Percentiles rank a stretch among this genome's conserved stretches.
phyloP scores from a whole-genome alignment of 2,888 invertebrate species.

The Pollenia griseotomentosa region DNA sequence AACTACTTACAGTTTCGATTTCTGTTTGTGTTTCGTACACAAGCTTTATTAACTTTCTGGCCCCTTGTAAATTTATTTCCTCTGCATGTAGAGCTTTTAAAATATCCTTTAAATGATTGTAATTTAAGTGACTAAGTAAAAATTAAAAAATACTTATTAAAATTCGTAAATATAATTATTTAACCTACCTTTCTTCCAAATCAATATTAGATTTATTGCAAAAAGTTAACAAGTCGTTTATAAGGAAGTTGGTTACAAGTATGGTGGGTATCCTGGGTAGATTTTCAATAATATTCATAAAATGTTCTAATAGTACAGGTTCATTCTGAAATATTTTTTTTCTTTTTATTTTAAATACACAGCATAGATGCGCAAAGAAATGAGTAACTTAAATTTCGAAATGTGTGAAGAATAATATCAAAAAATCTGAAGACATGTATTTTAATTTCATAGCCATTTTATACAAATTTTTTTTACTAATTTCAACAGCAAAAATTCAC shows the following conservation, averaged over 20 bases:
- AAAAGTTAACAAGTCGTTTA: constrained; percentile 88
- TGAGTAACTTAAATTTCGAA: no score
- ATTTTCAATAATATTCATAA: constrained; percentile 86
- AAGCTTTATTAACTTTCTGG: constrained; percentile 85
- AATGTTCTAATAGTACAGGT: constrained; percentile 82
- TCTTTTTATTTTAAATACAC: no score
- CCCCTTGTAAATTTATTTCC: constrained; percentile 87
- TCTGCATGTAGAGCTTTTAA: constrained; percentile 86
- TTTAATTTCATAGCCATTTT: no score
- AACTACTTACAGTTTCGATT: constrained; percentile 80
- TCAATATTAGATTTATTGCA: constrained; percentile 88
- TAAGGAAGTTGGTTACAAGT: constrained; percentile 88
- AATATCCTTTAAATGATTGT: constrained; percentile 86
- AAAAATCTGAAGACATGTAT: no score
- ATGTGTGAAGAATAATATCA: no score
- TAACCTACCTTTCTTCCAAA: constrained; percentile 86
- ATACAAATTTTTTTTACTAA: no score
- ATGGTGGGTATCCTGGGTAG: constrained; percentile 85
- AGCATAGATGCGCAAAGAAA: no score
- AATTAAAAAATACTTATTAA: constrained; percentile 9
- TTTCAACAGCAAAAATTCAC: no score
- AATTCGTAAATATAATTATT: background rate
- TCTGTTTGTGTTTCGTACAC: constrained; percentile 83
- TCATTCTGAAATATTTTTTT: constrained; percentile 85
- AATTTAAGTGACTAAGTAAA: constrained; percentile 84